Percentiles rank a stretch among this genome's conserved stretches.
Evolutionary conservation across 2,888 invertebrate genomes (phyloP).

Genomic region (Apoda limacodes): DNA sequence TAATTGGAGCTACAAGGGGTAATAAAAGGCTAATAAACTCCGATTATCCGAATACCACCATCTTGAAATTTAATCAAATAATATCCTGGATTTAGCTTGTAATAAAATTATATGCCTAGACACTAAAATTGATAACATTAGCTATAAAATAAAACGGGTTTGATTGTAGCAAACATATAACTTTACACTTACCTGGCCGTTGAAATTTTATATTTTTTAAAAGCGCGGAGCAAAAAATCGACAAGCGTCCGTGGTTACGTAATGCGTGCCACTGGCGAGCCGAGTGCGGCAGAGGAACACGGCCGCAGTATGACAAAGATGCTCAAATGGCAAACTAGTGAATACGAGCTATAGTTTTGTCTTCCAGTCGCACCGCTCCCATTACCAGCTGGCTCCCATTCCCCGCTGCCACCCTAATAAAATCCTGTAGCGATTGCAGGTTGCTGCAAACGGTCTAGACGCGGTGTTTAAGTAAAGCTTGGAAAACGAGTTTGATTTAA

Average conservation of each 20-base stretch:
- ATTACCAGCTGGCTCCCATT: too few relatives aligned
- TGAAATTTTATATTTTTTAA: constrained; percentile 13
- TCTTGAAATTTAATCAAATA: constrained; percentile 12
- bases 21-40: constrained; percentile 14
- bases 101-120: constrained; percentile 12
- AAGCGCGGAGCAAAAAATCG: constrained; percentile 11
- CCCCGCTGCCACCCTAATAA: too few relatives aligned
- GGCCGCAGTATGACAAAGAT: too few relatives aligned
- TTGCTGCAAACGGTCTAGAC: too few relatives aligned
- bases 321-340: too few relatives aligned
- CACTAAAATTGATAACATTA: constrained; percentile 15
- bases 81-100: constrained; percentile 12
- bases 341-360: too few relatives aligned
- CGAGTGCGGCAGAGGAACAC: constrained; percentile 5
- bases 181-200: constrained; percentile 11
- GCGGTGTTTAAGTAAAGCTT: too few relatives aligned
- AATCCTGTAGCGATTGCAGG: too few relatives aligned
- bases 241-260: constrained; percentile 8
- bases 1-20: constrained; percentile 13
- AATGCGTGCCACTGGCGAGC: constrained; percentile 11
- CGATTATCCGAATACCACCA: constrained; percentile 13
- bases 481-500: too few relatives aligned
- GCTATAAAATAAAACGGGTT: constrained; percentile 13
- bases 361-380: too few relatives aligned
- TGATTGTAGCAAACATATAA: too few relatives aligned